phyloP scores from a whole-genome alignment of 2,113 vertebrate genomes.

The Aphelocoma coerulescens region DNA sequence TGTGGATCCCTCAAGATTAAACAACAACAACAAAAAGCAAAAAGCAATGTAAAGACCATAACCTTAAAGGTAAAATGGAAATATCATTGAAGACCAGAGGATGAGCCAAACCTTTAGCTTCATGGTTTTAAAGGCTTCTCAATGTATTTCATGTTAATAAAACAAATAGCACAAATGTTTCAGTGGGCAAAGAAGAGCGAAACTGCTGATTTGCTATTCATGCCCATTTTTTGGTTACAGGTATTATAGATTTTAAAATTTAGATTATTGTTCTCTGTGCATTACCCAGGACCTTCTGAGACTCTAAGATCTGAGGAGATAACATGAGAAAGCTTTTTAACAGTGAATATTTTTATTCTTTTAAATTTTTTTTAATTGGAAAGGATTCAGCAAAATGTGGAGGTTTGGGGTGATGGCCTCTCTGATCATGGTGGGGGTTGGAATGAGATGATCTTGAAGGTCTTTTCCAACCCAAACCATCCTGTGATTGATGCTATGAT shows the following conservation, averaged over 20 bases:
- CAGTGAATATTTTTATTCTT: neutral
- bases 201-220: neutral
- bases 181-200: neutral
- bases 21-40: neutral
- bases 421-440: no score
- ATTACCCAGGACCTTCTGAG: neutral
- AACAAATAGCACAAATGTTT: neutral
- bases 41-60: neutral
- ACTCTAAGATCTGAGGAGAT: neutral
- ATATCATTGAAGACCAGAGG: neutral
- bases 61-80: neutral
- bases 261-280: neutral
- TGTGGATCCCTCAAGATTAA: neutral
- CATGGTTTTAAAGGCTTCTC: neutral
- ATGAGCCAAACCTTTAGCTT: neutral
- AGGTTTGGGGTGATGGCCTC: neutral
- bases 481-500: neutral
- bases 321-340: neutral
- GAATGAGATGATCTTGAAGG: neutral
- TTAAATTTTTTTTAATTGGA: neutral
- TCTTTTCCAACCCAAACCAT: neutral
- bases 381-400: neutral
- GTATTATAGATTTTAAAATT: neutral
- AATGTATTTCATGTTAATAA: neutral
- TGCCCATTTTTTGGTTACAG: neutral